phyloP scores from a whole-genome alignment of 2,797 vertebrate genomes.

The Falco berigora region DNA sequence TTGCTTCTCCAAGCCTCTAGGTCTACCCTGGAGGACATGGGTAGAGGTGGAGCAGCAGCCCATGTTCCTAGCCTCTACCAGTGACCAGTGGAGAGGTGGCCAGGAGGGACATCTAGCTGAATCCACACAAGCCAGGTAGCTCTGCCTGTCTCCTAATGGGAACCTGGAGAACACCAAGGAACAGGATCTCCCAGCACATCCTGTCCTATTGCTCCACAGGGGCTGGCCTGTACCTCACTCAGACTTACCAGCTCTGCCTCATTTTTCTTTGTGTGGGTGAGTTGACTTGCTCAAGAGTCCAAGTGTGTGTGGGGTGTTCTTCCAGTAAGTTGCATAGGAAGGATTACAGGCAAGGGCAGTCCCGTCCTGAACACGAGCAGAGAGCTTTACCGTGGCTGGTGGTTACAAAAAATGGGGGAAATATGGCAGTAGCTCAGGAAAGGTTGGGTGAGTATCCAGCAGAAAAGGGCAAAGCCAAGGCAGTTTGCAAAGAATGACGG shows the following conservation, averaged over 20 bases:
- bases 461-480: not conserved
- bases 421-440: not conserved
- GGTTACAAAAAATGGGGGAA: not conserved
- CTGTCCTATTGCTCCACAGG: not conserved
- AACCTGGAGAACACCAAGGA: not conserved
- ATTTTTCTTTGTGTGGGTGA: not conserved
- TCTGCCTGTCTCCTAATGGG: not conserved
- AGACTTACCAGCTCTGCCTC: not conserved
- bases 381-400: not conserved
- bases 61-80: not conserved
- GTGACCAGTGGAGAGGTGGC: not conserved
- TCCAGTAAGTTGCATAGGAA: not conserved
- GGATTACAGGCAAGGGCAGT: not conserved
- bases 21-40: not conserved
- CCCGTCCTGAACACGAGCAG: not conserved
- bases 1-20: not conserved
- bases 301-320: not conserved
- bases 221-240: not conserved
- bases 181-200: not conserved
- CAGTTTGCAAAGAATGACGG: not conserved
- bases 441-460: not conserved
- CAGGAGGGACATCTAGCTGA: not conserved
- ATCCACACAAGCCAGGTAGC: not conserved
- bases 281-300: not conserved
- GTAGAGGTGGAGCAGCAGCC: not conserved